phyloP scores from a whole-genome alignment of 1,140 invertebrate species.

The Rhizoglyphus robini region DNA sequence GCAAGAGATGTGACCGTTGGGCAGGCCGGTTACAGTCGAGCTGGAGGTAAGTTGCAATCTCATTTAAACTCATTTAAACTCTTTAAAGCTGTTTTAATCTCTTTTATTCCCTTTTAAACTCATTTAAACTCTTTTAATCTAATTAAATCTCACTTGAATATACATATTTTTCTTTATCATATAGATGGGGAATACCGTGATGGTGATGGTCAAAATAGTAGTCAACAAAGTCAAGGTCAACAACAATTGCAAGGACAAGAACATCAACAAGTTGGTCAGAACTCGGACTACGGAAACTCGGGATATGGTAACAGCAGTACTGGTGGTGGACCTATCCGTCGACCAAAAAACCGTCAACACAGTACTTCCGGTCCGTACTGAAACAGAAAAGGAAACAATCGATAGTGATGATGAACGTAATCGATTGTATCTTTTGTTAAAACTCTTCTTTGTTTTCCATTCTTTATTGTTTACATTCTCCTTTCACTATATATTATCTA shows the following conservation, averaged over 20 bases:
- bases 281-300: not conserved
- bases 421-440: too few species aligned
- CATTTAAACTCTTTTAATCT: too few species aligned
- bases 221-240: not conserved
- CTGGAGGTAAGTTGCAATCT: conserved; percentile 19
- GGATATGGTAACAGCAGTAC: conserved; percentile 24
- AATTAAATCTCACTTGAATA: too few species aligned
- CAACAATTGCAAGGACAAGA: too few species aligned
- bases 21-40: conserved; percentile 7
- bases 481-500: too few species aligned
- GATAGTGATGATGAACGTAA: too few species aligned
- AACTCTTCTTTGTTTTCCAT: too few species aligned
- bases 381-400: too few species aligned
- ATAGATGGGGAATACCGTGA: conserved; percentile 6
- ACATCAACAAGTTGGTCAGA: conserved; percentile 11
- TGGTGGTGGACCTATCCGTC: conserved; percentile 25
- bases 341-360: conserved; percentile 12
- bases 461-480: too few species aligned
- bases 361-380: conserved; percentile 25
- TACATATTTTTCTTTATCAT: not conserved
- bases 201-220: conserved; percentile 11
- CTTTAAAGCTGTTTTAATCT: too few species aligned
- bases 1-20: conserved; percentile 4
- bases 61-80: too few species aligned
- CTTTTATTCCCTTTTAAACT: too few species aligned